Base-by-base conservation (phyloP, 1,140 invertebrate genomes). In the Drosophila albomicans region DNA sequence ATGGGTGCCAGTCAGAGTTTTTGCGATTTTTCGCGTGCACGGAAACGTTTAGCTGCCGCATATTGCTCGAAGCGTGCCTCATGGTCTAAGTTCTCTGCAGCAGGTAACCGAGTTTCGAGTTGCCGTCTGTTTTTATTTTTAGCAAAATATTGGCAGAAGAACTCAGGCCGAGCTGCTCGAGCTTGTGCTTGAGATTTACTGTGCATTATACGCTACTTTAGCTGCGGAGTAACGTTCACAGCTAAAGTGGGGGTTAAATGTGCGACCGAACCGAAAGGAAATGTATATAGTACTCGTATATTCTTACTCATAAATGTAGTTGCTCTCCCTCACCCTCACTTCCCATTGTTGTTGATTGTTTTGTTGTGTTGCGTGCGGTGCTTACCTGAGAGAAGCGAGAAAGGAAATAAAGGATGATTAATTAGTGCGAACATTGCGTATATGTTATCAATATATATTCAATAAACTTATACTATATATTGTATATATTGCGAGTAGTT, bases 1-100 rank as follows among this genome's bases (percentile, higher is more conserved):
- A 8, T 25, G 49, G 59, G 68, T 51, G 59, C 41, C 54, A 32
- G 38, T 28, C 38, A 41, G 61, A 38, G 77, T 65, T 67, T 25
- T 56, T 62, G 67, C 63, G 51, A 64, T 62, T 65, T 75, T 88
- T 87, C 84, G 84, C 84, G 84, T 87, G 84, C 85, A 84, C 80
- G 85, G 77, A 88, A 87, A 88, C 84, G 84, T 87, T 87, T 87
- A 87, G 84, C 70, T 66, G 84, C 80, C 84, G 84, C 81, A 88
- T 84, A 79, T 88, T 88, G 84, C 78, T 67, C 41, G 69, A 69
- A 71, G 75, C 69, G 63, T 64, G 76, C 68, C 66, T 70, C 59
- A 41, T 54, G 15, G 28, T 61, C 52, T 25, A 25, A 25, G 20
- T 25, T 25, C 20, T 25, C 20, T 56, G 51, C 43, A 54, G 69